phyloP scores from a whole-genome alignment of 2,888 invertebrate genomes.

The Nycteola revayana region DNA sequence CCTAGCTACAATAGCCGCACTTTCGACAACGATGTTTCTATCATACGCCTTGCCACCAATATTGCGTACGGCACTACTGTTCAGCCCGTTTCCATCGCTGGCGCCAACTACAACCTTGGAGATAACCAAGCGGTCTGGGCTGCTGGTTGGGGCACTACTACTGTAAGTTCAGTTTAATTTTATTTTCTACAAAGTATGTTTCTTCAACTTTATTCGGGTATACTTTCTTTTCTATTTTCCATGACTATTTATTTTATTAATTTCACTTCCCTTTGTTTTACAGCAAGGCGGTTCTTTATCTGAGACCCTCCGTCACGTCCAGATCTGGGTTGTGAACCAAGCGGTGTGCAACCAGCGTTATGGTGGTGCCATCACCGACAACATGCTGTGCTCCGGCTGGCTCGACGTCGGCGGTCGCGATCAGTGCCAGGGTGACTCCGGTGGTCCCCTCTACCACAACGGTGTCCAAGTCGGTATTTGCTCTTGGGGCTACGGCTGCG shows the following conservation, averaged over 20 bases:
- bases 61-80: constrained; percentile 27
- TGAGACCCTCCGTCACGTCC: constrained; percentile 43
- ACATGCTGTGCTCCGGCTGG: constrained; percentile 64
- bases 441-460: constrained; percentile 52
- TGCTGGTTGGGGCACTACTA: constrained; percentile 47
- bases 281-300: constrained; percentile 33
- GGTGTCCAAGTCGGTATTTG: constrained; percentile 43
- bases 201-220: not conserved
- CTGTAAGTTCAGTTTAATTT: constrained; percentile 30
- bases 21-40: constrained; percentile 44
- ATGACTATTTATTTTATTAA: not conserved
- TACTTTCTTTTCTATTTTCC: not conserved
- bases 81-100: constrained; percentile 37
- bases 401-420: constrained; percentile 47
- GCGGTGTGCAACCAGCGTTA: constrained; percentile 52
- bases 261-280: constrained; percentile 1
- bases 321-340: constrained; percentile 50
- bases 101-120: constrained; percentile 28
- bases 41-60: constrained; percentile 36
- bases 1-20: constrained; percentile 24
- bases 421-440: constrained; percentile 53
- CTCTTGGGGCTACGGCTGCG: constrained; percentile 44
- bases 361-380: constrained; percentile 44
- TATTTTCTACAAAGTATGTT: too few relatives aligned
- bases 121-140: constrained; percentile 31